Evolutionary conservation across 2,888 invertebrate genomes (phyloP).

Genomic region (Notodonta dromedarius): DNA sequence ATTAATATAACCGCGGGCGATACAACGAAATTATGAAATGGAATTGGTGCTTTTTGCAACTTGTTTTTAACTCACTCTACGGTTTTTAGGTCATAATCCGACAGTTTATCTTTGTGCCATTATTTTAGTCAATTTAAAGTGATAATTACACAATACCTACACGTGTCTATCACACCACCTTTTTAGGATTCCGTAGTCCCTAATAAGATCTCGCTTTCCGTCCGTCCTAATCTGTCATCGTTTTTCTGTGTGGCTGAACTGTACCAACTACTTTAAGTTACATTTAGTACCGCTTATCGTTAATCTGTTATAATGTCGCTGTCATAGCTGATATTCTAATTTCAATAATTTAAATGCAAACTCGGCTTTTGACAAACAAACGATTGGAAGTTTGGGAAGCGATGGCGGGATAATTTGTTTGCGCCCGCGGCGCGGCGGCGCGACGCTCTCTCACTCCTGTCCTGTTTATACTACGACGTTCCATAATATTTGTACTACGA

Average conservation of each 20-base stretch:
- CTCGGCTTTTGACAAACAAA: conserved; percentile 47
- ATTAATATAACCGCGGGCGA: conserved; percentile 4
- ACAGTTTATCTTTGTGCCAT: too few relatives aligned
- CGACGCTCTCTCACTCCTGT: conserved; percentile 37
- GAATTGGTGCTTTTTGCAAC: neutral
- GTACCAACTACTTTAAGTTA: too few relatives aligned
- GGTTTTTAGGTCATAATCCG: neutral
- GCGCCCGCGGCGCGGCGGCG: conserved; percentile 46
- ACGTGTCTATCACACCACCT: too few relatives aligned
- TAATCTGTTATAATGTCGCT: neutral
- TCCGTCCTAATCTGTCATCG: too few relatives aligned
- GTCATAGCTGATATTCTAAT: conserved; percentile 27
- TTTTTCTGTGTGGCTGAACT: too few relatives aligned
- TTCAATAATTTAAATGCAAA: conserved; percentile 46
- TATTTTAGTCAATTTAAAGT: too few relatives aligned
- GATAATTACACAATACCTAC: too few relatives aligned
- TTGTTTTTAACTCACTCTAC: neutral
- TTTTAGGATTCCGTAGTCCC: too few relatives aligned
- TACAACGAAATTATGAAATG: neutral
- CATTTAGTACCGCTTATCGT: neutral
- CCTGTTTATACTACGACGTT: conserved; percentile 53
- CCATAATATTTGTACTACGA: conserved; percentile 69
- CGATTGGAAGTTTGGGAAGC: conserved; percentile 63
- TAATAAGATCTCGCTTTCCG: too few relatives aligned
- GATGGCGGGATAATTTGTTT: conserved; percentile 69